Conservation (phyloP, 2,113 vertebrate species). For the Isichthys henryi region DNA sequence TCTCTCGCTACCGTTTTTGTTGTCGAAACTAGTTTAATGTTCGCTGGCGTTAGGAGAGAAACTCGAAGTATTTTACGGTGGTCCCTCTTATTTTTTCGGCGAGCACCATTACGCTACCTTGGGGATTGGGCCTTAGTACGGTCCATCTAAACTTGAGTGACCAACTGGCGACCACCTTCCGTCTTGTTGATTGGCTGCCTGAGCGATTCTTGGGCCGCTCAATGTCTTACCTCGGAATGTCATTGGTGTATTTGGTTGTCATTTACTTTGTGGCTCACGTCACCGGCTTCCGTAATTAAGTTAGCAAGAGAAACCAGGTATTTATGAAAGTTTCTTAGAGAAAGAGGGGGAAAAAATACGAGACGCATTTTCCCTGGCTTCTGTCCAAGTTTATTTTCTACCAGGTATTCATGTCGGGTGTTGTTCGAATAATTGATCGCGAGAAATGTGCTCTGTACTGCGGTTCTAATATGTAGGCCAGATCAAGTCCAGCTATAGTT, state of each 20-base stretch:
- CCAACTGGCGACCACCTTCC: constrained; percentile 26
- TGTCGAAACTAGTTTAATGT: constrained; percentile 26
- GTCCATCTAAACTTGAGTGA: constrained; percentile 49
- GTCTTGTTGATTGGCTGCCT: constrained; percentile 46
- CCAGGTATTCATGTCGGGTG: not conserved
- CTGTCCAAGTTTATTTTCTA: not conserved
- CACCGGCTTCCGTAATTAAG: constrained; percentile 56
- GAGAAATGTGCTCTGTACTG: not conserved
- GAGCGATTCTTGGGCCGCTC: constrained; percentile 39
- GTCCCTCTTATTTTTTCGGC: constrained; percentile 37
- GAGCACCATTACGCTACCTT: constrained; percentile 47
- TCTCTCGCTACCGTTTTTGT: constrained; percentile 4
- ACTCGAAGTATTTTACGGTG: constrained; percentile 17
- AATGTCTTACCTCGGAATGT: constrained; percentile 30
- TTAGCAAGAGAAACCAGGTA: constrained; percentile 55
- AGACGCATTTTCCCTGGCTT: not conserved
- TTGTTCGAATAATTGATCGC: not conserved
- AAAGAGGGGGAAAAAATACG: not conserved
- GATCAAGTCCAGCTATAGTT: not conserved
- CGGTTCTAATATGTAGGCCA: not conserved
- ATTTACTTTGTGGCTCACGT: constrained; percentile 36
- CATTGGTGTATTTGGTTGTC: constrained; percentile 52
- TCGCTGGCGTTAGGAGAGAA: not conserved
- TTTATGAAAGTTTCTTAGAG: constrained; percentile 25
- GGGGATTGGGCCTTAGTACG: constrained; percentile 58